A percentile compares a stretch with the other conserved stretches of the same genome.
phyloP scores from a whole-genome alignment of 2,797 vertebrate genomes.

The Anguilla anguilla region DNA sequence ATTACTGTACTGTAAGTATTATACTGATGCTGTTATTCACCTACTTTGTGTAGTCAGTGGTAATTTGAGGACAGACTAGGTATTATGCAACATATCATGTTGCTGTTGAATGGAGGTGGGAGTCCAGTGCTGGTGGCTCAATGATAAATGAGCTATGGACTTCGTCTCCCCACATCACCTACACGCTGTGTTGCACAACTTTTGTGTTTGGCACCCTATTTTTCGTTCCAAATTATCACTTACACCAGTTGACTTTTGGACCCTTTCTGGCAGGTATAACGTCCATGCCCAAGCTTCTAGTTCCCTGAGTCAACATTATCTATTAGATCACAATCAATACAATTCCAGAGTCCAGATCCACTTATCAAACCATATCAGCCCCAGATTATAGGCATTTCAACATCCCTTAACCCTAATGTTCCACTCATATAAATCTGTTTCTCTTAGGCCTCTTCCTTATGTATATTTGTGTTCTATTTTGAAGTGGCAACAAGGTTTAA shows the following conservation, averaged over 20 bases:
- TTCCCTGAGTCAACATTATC: slow-evolving; percentile 32
- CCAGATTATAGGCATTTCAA: slow-evolving; percentile 3
- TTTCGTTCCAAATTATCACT: background rate
- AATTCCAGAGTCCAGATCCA: slow-evolving; percentile 33
- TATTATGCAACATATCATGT: background rate
- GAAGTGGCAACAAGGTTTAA: slow-evolving; percentile 84
- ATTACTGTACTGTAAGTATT: background rate
- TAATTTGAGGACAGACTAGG: background rate
- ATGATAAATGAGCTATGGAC: slow-evolving; percentile 2
- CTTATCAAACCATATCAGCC: slow-evolving; percentile 17
- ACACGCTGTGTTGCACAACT: background rate
- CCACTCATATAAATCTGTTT: background rate
- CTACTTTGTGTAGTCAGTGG: background rate
- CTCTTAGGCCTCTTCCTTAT: background rate
- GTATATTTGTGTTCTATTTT: slow-evolving; percentile 43
- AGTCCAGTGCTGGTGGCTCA: background rate
- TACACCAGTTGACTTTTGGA: slow-evolving; percentile 17
- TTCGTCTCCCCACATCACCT: background rate
- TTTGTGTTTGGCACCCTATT: background rate
- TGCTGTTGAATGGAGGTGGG: background rate
- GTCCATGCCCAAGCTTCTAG: background rate
- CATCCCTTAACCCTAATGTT: background rate
- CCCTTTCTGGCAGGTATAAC: background rate
- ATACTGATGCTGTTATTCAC: slow-evolving; percentile 1
- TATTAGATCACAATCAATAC: slow-evolving; percentile 25